Evolutionary conservation across 2,888 invertebrate species (phyloP).

Genomic region (Drosophila tripunctata): DNA sequence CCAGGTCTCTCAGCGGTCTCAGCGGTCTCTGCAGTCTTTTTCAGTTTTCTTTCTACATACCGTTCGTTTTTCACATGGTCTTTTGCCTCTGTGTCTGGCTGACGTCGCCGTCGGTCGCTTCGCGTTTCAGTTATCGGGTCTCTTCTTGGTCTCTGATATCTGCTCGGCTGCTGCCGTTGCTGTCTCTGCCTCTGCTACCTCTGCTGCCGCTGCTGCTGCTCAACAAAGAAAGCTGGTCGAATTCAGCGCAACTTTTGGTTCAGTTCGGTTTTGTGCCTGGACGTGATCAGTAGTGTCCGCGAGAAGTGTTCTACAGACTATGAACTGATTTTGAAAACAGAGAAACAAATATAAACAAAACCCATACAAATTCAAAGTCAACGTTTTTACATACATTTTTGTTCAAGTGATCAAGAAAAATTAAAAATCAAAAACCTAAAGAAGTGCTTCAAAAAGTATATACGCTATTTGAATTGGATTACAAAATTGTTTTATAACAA

Average conservation of each 20-base stretch:
- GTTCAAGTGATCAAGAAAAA: slow-evolving; percentile 9
- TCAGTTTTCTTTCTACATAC: slow-evolving; percentile 49
- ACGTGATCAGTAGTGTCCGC: slow-evolving; percentile 73
- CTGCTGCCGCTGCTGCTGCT: slow-evolving; percentile 60
- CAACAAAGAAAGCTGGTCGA: slow-evolving; percentile 82
- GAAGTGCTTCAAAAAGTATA: not conserved
- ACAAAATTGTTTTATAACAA: slow-evolving; percentile 37
- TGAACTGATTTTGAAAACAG: not conserved
- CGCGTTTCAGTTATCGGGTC: slow-evolving; percentile 49
- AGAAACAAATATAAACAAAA: not conserved
- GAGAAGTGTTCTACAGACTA: slow-evolving; percentile 52
- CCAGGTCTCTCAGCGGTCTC: slow-evolving; percentile 22
- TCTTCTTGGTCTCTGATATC: slow-evolving; percentile 12
- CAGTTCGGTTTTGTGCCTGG: slow-evolving; percentile 82
- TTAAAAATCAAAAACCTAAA: not conserved
- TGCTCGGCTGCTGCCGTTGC: slow-evolving; percentile 25
- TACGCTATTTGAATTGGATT: slow-evolving; percentile 27
- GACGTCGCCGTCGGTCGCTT: slow-evolving; percentile 48
- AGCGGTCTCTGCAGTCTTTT: slow-evolving; percentile 22
- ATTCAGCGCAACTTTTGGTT: slow-evolving; percentile 76
- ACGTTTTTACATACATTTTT: not conserved
- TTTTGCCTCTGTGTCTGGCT: slow-evolving; percentile 41
- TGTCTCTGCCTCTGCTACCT: slow-evolving; percentile 4
- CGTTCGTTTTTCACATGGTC: slow-evolving; percentile 63
- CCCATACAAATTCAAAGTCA: not conserved